A percentile compares a stretch with the other conserved stretches of the same genome.
phyloP scores from a whole-genome alignment of 1,140 invertebrate species.

The Cyclina sinensis region DNA sequence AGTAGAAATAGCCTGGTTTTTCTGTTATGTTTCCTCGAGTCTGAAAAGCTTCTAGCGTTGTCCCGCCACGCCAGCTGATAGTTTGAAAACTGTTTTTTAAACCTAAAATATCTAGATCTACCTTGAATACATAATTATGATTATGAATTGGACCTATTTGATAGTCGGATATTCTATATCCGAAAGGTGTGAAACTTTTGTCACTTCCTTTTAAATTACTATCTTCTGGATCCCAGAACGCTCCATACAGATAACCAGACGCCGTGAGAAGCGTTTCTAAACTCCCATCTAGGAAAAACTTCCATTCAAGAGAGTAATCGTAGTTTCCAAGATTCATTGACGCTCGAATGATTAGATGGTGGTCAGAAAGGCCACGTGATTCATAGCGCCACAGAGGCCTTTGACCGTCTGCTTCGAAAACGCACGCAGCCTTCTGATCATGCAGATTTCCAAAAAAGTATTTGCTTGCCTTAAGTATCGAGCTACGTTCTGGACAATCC shows the following conservation, averaged over 20 bases:
- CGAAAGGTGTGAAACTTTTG: conserved; percentile 52
- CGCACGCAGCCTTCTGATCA: conserved; percentile 16
- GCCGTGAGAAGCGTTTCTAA: conserved; percentile 51
- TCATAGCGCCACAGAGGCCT: conserved; percentile 50
- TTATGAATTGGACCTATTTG: conserved; percentile 60
- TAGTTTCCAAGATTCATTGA: conserved; percentile 66
- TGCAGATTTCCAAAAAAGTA: not conserved
- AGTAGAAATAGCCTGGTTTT: conserved; percentile 56
- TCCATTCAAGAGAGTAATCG: conserved; percentile 59
- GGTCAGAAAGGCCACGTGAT: conserved; percentile 28
- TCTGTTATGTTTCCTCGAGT: conserved; percentile 36
- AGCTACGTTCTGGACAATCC: conserved; percentile 49
- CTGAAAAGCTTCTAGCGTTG: conserved; percentile 39
- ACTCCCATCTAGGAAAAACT: conserved; percentile 38
- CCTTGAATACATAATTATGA: conserved; percentile 62
- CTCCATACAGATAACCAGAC: conserved; percentile 60
- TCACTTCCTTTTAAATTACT: conserved; percentile 11
- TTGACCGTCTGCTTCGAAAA: conserved; percentile 62
- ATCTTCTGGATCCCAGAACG: conserved; percentile 60
- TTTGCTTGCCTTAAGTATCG: not conserved
- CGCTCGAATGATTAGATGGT: conserved; percentile 55
- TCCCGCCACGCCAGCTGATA: conserved; percentile 42
- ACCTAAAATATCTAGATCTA: conserved; percentile 60
- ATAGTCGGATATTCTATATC: conserved; percentile 50
- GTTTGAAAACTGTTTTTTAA: conserved; percentile 59